Conservation (phyloP, 2,113 vertebrate species). For the Triplophysa tibetana region DNA sequence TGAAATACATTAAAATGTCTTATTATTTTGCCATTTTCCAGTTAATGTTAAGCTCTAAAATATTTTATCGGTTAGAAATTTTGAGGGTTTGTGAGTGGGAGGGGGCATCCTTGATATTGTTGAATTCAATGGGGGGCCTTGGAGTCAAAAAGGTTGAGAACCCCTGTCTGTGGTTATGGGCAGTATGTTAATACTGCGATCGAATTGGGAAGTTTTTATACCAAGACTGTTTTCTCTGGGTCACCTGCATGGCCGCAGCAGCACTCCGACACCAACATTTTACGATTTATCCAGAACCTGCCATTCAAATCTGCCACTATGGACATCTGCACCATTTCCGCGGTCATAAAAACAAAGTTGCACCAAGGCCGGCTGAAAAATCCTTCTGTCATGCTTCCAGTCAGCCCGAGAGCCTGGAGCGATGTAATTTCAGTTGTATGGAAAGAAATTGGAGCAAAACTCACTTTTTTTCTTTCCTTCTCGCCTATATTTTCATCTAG, state of each 20-base stretch:
- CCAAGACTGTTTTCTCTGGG: not conserved
- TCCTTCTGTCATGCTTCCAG: slow-evolving; percentile 34
- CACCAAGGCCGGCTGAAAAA: slow-evolving; percentile 2
- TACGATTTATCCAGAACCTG: not conserved
- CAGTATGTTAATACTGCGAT: no score
- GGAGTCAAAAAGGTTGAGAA: no score
- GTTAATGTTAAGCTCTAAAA: no score
- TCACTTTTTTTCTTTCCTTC: slow-evolving; percentile 33
- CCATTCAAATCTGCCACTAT: not conserved
- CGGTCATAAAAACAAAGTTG: slow-evolving; percentile 1
- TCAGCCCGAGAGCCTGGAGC: slow-evolving; percentile 11
- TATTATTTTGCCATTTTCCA: no score
- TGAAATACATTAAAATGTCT: no score
- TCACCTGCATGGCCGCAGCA: not conserved
- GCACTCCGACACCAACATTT: slow-evolving; percentile 3
- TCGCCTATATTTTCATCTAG: slow-evolving; percentile 17
- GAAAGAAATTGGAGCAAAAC: slow-evolving; percentile 12
- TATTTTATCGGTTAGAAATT: no score
- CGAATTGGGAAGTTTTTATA: not conserved
- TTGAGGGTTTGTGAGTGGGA: no score
- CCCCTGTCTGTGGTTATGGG: no score
- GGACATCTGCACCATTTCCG: not conserved
- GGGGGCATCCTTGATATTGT: no score
- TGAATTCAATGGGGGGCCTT: no score
- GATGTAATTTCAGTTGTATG: slow-evolving; percentile 13